Evolutionary conservation across 1,140 invertebrate species (phyloP), one percentile per base, ranked within the genome.

Genomic region (Drosophila fuyamai): DNA sequence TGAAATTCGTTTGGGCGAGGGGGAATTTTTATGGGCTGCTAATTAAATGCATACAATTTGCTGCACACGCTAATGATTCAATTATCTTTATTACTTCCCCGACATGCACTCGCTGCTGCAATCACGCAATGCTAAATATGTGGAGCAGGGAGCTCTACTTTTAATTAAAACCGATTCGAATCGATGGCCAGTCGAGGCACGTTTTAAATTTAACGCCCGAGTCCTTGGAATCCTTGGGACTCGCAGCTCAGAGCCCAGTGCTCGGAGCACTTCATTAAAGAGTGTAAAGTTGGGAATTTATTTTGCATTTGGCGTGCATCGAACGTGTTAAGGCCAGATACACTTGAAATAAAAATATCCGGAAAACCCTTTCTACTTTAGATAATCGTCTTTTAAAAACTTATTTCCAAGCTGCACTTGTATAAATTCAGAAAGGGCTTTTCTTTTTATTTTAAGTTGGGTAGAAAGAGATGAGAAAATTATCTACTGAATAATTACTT

Each of bases 51-150:
- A 88, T 71, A 78, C 77, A 84, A 73, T 58, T 63, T 65, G 65
- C 61, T 59, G 66, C 77, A 90, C 70, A 67, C 68, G 84, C 84
- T 89, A 89, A 89, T 89, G 84, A 89, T 89, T 90, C 85, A 90
- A 89, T 89, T 89, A 89, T 89, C 59, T 68, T 78, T 84, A 89
- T 89, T 84, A 81, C 58, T 73, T 43, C 70, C 65, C 58, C 48
- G 40, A 63, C 78, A 63, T 36, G 74, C 48, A 67, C 46, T 55
- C 5, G n/a, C 16, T 23, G 40, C 40, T 65, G 83, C 62, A 76
- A 66, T 75, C 32, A 44, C 56, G 56, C 74, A 77, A 77, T 67
- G 44, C 53, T 67, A 40, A 67, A 71, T 88, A 82, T 86, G 56
- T 61, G 68, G n/a, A 32, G 46, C 51, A 40, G 35, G 29, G 23